Percentiles rank a stretch among this genome's conserved stretches.
Conservation (phyloP, 2,113 vertebrate species). For the Rostratula benghalensis region DNA sequence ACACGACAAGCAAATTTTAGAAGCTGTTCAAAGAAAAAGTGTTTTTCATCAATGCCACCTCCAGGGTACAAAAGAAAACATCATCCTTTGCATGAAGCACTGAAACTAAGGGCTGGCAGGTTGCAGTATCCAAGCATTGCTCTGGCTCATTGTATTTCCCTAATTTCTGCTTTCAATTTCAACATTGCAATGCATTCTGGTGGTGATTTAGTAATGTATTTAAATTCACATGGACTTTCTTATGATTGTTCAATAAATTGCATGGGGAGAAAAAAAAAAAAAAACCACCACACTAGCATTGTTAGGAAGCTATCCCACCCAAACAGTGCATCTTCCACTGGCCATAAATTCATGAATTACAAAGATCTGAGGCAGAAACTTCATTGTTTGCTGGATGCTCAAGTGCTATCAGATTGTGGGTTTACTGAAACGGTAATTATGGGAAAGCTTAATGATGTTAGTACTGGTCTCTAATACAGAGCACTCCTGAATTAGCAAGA, state of each 20-base stretch:
- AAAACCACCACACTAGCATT: neutral
- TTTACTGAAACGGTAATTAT: neutral
- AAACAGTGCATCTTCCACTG: neutral
- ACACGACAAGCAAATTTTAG: neutral
- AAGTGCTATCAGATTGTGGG: neutral
- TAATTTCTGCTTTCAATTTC: neutral
- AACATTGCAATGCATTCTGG: neutral
- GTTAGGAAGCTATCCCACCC: neutral
- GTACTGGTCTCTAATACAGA: neutral
- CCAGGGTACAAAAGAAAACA: neutral
- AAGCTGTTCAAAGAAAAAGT: neutral
- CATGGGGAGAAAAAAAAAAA: accelerated
- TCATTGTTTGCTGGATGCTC: neutral
- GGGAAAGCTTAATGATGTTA: neutral
- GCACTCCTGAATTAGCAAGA: neutral
- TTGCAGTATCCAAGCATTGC: neutral
- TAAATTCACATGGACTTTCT: neutral
- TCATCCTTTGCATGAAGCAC: neutral
- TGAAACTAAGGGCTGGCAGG: neutral
- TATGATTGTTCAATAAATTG: neutral
- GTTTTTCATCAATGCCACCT: neutral
- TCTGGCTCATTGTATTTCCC: neutral
- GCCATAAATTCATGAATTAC: neutral
- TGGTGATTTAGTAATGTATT: neutral
- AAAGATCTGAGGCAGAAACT: neutral